A percentile compares a stretch with the other conserved stretches of the same genome.
Evolutionary conservation across 2,113 vertebrate species (phyloP).

Genomic region (Arenaria interpres): DNA sequence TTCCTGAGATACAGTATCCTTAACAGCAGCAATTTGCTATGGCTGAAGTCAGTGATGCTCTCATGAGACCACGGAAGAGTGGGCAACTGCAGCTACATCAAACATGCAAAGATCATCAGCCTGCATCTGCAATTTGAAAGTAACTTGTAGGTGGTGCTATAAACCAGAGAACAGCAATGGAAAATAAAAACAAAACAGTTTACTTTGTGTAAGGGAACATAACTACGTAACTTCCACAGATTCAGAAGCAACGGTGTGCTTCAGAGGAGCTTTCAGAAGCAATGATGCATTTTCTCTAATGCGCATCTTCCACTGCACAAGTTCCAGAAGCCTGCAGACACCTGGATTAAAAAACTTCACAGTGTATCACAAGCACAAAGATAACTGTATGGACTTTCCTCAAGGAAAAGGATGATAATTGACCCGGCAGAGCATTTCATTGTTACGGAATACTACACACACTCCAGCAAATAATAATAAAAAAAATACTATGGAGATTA

Average conservation of each 20-base stretch:
- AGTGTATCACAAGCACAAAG: background rate
- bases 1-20: background rate
- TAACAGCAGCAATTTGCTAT: background rate
- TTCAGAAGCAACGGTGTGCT: background rate
- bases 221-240: background rate
- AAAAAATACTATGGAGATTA: background rate
- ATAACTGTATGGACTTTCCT: background rate
- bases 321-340: background rate
- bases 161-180: background rate
- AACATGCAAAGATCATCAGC: background rate
- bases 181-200: background rate
- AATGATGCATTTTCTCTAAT: background rate
- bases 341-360: background rate
- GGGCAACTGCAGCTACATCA: background rate
- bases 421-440: background rate
- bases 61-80: background rate
- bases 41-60: background rate
- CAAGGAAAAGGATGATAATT: constrained; percentile 17
- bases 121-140: background rate
- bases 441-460: background rate
- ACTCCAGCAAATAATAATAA: background rate
- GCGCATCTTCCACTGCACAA: background rate
- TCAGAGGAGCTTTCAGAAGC: background rate
- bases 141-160: constrained; percentile 1
- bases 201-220: background rate